Conservation (phyloP, 2,797 vertebrate genomes). For the Rhodeus uyekii region DNA sequence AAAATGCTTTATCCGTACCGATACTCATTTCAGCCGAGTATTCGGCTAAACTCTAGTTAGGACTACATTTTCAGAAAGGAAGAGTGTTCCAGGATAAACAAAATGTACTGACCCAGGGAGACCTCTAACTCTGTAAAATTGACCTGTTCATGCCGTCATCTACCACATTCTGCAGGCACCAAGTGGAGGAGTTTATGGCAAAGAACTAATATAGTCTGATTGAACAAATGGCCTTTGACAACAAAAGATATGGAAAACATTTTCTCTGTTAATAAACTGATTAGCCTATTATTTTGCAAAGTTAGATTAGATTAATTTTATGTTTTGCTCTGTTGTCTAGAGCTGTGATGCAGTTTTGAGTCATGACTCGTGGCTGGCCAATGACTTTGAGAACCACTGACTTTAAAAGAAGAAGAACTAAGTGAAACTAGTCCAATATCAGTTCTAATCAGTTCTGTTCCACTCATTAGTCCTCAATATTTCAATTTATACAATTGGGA, state of each 20-base stretch:
- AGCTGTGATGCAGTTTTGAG: background rate
- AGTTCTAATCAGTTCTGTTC: too few species aligned
- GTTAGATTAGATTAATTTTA: background rate
- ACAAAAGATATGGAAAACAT: background rate
- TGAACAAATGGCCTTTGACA: slow-evolving; percentile 10
- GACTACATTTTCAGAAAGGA: background rate
- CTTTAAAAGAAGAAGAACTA: background rate
- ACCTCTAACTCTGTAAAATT: background rate
- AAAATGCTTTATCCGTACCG: too few species aligned
- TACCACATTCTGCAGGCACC: background rate
- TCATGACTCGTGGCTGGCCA: background rate
- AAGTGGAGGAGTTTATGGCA: background rate
- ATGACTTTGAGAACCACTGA: background rate
- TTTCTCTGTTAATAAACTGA: background rate
- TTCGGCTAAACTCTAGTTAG: too few species aligned
- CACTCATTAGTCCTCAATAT: too few species aligned
- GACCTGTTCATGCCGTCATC: background rate
- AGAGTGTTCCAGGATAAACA: background rate
- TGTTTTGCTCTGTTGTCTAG: background rate
- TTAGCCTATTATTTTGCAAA: background rate
- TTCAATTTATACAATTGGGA: background rate
- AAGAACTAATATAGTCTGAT: background rate
- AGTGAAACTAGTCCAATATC: background rate
- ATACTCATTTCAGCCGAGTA: too few species aligned
- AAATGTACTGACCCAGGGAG: background rate